Evolutionary conservation across 2,888 invertebrate genomes (phyloP).

Genomic region (Drosophila cognata): DNA sequence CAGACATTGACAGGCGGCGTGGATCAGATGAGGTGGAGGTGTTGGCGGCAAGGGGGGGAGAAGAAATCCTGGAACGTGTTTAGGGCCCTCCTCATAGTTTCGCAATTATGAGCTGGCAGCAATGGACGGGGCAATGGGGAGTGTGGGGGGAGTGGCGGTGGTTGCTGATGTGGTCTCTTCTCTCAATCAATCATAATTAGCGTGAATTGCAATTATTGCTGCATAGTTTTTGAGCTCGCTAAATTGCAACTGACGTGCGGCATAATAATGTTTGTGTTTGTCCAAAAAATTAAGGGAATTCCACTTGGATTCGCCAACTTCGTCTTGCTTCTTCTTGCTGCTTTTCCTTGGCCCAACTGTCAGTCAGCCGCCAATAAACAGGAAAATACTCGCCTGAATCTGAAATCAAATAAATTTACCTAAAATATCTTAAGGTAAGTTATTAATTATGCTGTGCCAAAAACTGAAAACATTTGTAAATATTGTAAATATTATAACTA

Average conservation of each 20-base stretch:
- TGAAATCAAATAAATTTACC: not conserved
- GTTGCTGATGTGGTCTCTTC: conserved; percentile 8
- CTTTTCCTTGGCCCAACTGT: not conserved
- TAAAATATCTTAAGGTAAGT: not conserved
- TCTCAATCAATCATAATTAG: conserved; percentile 79
- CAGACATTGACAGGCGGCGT: conserved; percentile 71
- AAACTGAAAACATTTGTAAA: not conserved
- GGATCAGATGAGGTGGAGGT: conserved; percentile 7
- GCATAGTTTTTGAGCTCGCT: conserved; percentile 58
- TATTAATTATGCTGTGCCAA: not conserved
- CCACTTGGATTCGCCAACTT: conserved; percentile 1
- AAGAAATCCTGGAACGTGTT: conserved; percentile 22
- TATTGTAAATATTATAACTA: not conserved
- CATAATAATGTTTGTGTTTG: conserved; percentile 36
- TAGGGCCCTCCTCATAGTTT: conserved; percentile 67
- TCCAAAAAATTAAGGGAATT: conserved; percentile 4
- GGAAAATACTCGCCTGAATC: not conserved
- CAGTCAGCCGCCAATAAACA: not conserved
- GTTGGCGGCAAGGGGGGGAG: conserved; percentile 1
- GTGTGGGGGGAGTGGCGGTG: not conserved
- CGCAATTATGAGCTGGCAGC: conserved; percentile 61
- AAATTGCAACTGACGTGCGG: conserved; percentile 71
- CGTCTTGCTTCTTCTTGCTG: not conserved
- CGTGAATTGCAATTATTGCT: conserved; percentile 79
- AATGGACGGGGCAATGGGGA: not conserved